Percentiles rank a stretch among this genome's conserved stretches.
Evolutionary conservation across 2,113 vertebrate genomes (phyloP).

Genomic region (Triplophysa rosa): DNA sequence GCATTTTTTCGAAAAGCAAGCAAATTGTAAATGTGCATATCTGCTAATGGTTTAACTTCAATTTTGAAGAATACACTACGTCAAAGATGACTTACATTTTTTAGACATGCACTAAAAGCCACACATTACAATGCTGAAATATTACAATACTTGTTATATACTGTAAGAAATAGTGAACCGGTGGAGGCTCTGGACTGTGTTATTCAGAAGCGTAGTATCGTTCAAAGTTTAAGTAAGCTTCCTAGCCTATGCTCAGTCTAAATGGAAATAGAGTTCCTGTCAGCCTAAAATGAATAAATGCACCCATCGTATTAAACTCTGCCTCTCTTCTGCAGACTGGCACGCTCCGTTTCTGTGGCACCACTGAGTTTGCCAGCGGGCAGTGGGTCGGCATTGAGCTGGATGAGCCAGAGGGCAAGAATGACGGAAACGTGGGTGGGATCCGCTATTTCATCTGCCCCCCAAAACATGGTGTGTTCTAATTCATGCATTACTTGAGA

Average conservation of each 20-base stretch:
- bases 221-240: neutral
- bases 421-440: slow-evolving; percentile 88
- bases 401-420: slow-evolving; percentile 88
- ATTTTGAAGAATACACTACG: too few species aligned
- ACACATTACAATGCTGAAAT: too few species aligned
- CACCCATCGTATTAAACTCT: neutral
- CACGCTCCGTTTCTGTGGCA: slow-evolving; percentile 87
- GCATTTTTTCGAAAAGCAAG: too few species aligned
- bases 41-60: too few species aligned
- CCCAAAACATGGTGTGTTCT: slow-evolving; percentile 83
- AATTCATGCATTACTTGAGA: neutral
- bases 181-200: neutral
- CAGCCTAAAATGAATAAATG: neutral
- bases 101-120: too few species aligned
- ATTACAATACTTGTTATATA: neutral
- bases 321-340: slow-evolving; percentile 71
- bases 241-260: too few species aligned
- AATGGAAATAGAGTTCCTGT: too few species aligned
- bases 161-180: neutral
- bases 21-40: too few species aligned
- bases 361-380: slow-evolving; percentile 90
- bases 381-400: slow-evolving; percentile 94
- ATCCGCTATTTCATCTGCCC: slow-evolving; percentile 92
- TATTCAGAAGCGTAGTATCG: neutral
- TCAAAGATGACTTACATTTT: too few species aligned